Conservation (phyloP, 2,113 vertebrate species). For the Thomomys bottae region DNA sequence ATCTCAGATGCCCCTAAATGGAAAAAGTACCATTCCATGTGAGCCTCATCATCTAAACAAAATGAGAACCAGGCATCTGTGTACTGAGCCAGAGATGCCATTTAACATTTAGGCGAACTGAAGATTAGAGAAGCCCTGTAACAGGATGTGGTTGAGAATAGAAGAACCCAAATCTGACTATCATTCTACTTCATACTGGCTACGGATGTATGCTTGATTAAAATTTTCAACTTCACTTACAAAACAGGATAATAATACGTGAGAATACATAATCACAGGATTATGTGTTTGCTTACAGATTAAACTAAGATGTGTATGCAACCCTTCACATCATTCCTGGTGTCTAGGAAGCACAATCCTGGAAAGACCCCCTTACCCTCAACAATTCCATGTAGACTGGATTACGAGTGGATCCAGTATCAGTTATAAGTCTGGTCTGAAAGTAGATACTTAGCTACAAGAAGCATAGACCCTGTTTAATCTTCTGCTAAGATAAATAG, state of each 20-base stretch:
- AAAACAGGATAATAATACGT: slow-evolving; percentile 57
- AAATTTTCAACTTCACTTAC: slow-evolving; percentile 40
- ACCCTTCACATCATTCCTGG: not conserved
- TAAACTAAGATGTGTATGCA: slow-evolving; percentile 32
- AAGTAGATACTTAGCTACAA: slow-evolving; percentile 30
- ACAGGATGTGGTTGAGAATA: not conserved
- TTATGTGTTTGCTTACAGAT: not conserved
- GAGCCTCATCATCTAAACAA: not conserved
- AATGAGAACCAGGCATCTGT: not conserved
- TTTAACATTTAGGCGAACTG: slow-evolving; percentile 9
- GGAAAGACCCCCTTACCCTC: slow-evolving; percentile 22
- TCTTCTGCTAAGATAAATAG: slow-evolving; percentile 46
- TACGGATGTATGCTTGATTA: slow-evolving; percentile 16
- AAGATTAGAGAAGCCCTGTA: not conserved
- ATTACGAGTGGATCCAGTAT: not conserved
- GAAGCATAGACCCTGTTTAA: not conserved
- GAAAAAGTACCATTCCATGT: not conserved
- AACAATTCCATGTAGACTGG: slow-evolving; percentile 52
- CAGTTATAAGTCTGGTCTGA: slow-evolving; percentile 35
- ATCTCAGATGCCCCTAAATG: not conserved
- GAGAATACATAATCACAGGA: not conserved
- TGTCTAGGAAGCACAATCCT: not conserved
- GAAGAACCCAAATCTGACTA: not conserved
- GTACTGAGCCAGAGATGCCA: not conserved
- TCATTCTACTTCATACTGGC: not conserved